Percentiles rank a stretch among this genome's conserved stretches.
Conservation (phyloP, 2,797 vertebrate species). For the Harpagifer antarcticus region DNA sequence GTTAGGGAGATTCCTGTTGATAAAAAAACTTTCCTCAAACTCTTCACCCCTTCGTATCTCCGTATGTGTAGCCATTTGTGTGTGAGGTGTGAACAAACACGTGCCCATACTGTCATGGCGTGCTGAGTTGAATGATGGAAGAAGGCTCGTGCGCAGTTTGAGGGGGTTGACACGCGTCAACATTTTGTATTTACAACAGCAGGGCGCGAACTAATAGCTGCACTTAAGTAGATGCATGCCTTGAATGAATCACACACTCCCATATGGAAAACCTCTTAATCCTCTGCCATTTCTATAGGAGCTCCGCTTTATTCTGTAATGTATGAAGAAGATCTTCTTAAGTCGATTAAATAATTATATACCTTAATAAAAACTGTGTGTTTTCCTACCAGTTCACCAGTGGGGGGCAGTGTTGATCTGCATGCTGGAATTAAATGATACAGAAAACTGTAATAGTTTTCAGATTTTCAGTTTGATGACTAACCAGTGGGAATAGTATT, state of each 20-base stretch:
- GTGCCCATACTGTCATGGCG: slow-evolving; percentile 58
- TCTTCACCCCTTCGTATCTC: slow-evolving; percentile 37
- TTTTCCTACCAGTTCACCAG: slow-evolving; percentile 10
- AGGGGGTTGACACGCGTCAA: slow-evolving; percentile 59
- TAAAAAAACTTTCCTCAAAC: slow-evolving; percentile 6
- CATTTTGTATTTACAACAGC: slow-evolving; percentile 24
- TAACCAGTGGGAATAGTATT: neutral
- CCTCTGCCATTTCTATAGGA: neutral
- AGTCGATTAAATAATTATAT: neutral
- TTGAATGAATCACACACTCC: slow-evolving; percentile 10
- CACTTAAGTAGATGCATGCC: slow-evolving; percentile 44
- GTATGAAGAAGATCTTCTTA: neutral
- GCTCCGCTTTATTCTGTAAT: neutral
- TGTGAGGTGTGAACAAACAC: slow-evolving; percentile 76
- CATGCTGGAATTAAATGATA: neutral
- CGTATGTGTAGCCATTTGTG: slow-evolving; percentile 66
- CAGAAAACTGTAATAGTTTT: neutral
- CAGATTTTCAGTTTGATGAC: neutral
- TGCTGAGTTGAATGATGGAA: slow-evolving; percentile 26
- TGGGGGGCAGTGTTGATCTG: slow-evolving; percentile 55
- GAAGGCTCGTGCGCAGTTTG: slow-evolving; percentile 35
- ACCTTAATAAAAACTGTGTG: neutral
- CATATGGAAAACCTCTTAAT: neutral
- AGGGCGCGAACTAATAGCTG: neutral
- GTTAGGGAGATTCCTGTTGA: neutral